These are phyloP conservation scores for Microdon myrmicae DNA, from an alignment of 2,888 invertebrate species.

Conservation along the genomic window DNA sequence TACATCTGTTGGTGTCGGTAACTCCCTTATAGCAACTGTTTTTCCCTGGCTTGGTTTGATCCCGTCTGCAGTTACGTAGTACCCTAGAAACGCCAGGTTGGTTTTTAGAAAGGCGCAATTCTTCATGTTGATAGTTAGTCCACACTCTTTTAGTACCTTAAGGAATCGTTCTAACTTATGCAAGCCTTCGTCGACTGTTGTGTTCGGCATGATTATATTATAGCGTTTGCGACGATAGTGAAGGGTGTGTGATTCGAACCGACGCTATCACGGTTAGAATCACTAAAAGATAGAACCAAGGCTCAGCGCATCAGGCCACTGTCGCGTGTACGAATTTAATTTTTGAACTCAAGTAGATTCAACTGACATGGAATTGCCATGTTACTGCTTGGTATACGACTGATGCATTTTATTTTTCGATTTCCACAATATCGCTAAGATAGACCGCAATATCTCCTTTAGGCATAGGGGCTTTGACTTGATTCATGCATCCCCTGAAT, in stretches of 20 bases:
- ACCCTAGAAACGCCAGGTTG: not conserved
- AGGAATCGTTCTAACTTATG: not conserved
- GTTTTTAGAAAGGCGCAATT: constrained; percentile 1
- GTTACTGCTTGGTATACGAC: too few relatives aligned
- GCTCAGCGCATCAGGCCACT: too few relatives aligned
- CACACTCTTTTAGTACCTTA: not conserved
- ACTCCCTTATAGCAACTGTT: not conserved
- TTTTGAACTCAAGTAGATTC: too few relatives aligned
- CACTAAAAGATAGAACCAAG: too few relatives aligned
- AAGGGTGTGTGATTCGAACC: too few relatives aligned
- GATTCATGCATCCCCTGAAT: too few relatives aligned
- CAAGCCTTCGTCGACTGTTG: not conserved
- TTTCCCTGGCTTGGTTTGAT: not conserved
- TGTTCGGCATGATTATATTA: not conserved
- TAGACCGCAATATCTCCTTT: not conserved
- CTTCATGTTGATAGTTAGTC: not conserved
- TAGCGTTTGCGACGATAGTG: too few relatives aligned
- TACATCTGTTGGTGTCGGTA: not conserved
- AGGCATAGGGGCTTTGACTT: too few relatives aligned
- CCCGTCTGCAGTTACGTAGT: not conserved
- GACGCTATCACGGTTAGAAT: too few relatives aligned
- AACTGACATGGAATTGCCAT: too few relatives aligned
- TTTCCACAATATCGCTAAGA: constrained; percentile 8
- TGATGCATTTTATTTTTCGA: too few relatives aligned
- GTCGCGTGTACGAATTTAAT: too few relatives aligned